Evolutionary conservation across 2,797 vertebrate genomes (phyloP).

Genomic region (Vultur gryphus): DNA sequence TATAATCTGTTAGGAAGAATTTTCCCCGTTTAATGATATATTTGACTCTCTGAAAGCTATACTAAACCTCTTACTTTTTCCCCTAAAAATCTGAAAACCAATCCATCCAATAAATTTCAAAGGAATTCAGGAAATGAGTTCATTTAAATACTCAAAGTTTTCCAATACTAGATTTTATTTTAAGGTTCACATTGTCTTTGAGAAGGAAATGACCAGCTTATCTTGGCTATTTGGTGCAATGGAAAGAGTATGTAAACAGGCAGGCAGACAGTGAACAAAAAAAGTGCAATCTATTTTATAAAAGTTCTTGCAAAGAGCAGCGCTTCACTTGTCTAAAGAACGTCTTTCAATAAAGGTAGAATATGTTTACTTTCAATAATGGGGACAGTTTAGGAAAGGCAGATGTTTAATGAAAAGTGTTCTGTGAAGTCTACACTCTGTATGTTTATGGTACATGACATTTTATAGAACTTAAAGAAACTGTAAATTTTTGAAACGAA

Average conservation of each 20-base stretch:
- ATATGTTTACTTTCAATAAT: not conserved
- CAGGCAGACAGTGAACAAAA: not conserved
- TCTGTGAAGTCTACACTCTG: not conserved
- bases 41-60: not conserved
- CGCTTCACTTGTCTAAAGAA: not conserved
- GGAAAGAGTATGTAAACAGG: not conserved
- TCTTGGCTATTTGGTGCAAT: not conserved
- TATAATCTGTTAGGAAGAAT: not conserved
- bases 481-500: not conserved
- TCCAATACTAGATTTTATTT: not conserved
- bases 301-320: not conserved
- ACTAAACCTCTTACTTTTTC: not conserved
- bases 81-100: not conserved
- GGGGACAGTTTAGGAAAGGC: not conserved
- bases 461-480: not conserved
- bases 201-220: not conserved
- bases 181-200: not conserved
- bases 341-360: not conserved
- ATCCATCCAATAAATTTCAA: not conserved
- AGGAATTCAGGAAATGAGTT: not conserved
- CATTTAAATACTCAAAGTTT: not conserved
- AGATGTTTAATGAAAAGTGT: not conserved
- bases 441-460: not conserved
- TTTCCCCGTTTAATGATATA: not conserved
- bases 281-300: not conserved